Base-by-base conservation (phyloP, 2,113 vertebrate species). In the Maccullochella peelii region DNA sequence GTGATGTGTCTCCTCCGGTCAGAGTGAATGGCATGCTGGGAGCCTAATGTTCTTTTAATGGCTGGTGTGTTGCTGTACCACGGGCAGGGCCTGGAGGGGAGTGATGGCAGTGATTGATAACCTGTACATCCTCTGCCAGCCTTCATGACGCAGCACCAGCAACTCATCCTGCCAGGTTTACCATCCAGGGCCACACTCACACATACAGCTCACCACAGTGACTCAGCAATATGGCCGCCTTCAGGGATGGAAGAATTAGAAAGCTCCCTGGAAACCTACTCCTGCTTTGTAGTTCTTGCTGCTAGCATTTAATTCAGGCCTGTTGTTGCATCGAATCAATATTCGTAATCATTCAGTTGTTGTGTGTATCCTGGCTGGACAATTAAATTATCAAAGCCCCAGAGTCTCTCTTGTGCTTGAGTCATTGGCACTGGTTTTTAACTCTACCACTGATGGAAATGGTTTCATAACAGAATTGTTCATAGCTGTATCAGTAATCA, bases 31-130 rank as follows among this genome's bases (percentile, higher is more conserved):
- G 86, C 85, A 89, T 88, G 70, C 87, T 84, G 82, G 84, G 89
- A 86, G 80, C 78, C 70, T 93, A 91, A 94, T 93, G 86, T 85
- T 84, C 82, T 92, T 93, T 93, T 94, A 95, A 95, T 95, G 93
- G 82, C 77, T 77, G 81, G 73, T 85, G 73, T 87, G 82, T 84
- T 76, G 83, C 86, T 87, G 89, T 86, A 66, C 73, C 30, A 61
- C 55, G 5, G 76, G 42, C 33, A 33, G 78, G 70, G 59, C 49
- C 77, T 44, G 72, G 68, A 58, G 83, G 75, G 59, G 70, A 68
- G 77, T 5, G 63, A 71, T 62, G 65, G 57, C 3, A 57, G 84
- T 92, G 92, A 94, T 92, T 93, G 88, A 95, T 93, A 91, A 91
- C 86, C 54, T 15, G 40, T 52, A 79, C 82, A 76, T 70, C 63